Percentiles rank a stretch among this genome's conserved stretches.
Evolutionary conservation across 1,140 invertebrate species (phyloP).

Genomic region (Chlorops oryzae): DNA sequence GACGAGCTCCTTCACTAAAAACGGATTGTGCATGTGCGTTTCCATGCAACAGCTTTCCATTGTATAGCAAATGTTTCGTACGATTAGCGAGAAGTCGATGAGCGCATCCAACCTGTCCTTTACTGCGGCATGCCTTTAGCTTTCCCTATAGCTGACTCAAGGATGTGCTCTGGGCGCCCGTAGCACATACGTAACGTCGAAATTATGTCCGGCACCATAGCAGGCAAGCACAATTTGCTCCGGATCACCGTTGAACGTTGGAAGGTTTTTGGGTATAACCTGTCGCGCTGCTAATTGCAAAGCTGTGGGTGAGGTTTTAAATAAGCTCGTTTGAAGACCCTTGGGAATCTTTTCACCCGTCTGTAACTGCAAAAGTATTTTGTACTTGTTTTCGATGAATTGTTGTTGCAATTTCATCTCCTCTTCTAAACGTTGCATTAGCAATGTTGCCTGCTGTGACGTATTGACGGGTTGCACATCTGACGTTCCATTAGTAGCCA

Average conservation of each 20-base stretch:
- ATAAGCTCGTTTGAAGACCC: not conserved
- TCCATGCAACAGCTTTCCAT: slow-evolving; percentile 7
- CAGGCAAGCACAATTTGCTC: not conserved
- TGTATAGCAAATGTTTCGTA: slow-evolving; percentile 7
- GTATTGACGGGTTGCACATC: too few species aligned
- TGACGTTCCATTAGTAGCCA: not conserved
- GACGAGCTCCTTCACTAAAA: slow-evolving; percentile 4
- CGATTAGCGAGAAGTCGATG: slow-evolving; percentile 3
- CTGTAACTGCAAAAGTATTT: slow-evolving; percentile 2
- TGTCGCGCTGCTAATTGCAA: slow-evolving; percentile 5
- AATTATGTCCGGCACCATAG: slow-evolving; percentile 6
- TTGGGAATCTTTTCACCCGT: not conserved
- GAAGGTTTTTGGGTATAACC: not conserved
- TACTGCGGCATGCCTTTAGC: not conserved
- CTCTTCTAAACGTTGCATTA: slow-evolving; percentile 3
- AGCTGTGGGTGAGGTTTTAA: slow-evolving; percentile 3
- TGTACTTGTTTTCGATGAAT: slow-evolving; percentile 6
- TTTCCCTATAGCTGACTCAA: slow-evolving; percentile 1
- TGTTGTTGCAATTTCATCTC: slow-evolving; percentile 7
- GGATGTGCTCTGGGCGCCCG: slow-evolving; percentile 4
- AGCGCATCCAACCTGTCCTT: slow-evolving; percentile 6
- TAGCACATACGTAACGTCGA: slow-evolving; percentile 5
- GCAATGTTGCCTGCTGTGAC: slow-evolving; percentile 1
- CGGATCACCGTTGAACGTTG: slow-evolving; percentile 8
- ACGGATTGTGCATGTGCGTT: slow-evolving; percentile 3